Evolutionary conservation across 2,888 invertebrate genomes (phyloP).

Genomic region (Epinotia ramella): DNA sequence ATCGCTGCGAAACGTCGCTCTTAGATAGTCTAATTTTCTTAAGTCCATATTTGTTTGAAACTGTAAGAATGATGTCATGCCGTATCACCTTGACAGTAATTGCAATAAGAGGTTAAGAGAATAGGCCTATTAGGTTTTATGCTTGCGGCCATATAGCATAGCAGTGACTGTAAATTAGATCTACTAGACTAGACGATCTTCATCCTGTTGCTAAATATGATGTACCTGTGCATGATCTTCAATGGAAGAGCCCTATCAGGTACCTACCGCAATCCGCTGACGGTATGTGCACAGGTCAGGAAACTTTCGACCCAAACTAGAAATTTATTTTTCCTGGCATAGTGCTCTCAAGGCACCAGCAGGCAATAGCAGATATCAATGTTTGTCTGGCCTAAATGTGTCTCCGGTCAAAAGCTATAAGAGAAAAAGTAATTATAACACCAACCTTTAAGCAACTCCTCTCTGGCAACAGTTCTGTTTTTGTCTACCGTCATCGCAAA

Average conservation of each 20-base stretch:
- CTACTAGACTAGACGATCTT: background rate
- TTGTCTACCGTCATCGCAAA: constrained; percentile 84
- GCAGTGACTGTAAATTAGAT: background rate
- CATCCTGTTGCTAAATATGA: background rate
- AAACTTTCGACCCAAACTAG: too few relatives aligned
- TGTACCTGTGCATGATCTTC: too few relatives aligned
- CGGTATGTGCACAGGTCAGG: too few relatives aligned
- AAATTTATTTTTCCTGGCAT: too few relatives aligned
- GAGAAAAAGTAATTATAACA: background rate
- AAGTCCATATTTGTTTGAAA: background rate
- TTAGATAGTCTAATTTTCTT: background rate
- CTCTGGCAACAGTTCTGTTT: constrained; percentile 75
- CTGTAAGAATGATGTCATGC: background rate
- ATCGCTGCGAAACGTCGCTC: too few relatives aligned
- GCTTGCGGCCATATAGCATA: background rate
- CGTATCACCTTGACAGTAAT: background rate
- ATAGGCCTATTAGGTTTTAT: background rate
- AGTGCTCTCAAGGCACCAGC: background rate
- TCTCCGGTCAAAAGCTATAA: background rate
- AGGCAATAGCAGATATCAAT: background rate
- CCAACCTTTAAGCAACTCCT: constrained; percentile 73
- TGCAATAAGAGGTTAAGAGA: background rate
- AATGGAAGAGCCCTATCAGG: too few relatives aligned
- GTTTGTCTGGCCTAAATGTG: background rate
- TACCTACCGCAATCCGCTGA: too few relatives aligned